Evolutionary conservation across 2,113 vertebrate genomes (phyloP).

Genomic region (Origma solitaria): DNA sequence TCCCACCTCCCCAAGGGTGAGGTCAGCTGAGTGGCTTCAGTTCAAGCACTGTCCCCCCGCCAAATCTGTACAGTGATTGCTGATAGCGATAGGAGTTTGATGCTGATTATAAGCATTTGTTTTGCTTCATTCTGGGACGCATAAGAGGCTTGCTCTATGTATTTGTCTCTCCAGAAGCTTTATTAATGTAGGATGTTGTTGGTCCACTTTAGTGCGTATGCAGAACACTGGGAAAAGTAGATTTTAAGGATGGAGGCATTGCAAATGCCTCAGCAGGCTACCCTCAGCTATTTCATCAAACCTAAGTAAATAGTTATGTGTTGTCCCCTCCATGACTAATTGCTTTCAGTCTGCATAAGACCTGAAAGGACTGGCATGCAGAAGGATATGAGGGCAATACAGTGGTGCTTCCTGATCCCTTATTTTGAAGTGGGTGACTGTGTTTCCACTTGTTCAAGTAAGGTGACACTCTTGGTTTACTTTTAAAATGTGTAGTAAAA

Average conservation of each 20-base stretch:
- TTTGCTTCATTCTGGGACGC: not conserved
- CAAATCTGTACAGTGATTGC: not conserved
- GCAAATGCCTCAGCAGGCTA: not conserved
- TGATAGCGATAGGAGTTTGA: not conserved
- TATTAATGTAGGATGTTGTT: not conserved
- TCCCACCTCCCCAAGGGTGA: not conserved
- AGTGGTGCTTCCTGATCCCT: not conserved
- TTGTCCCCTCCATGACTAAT: not conserved
- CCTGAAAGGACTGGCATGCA: not conserved
- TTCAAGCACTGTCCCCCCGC: fast-evolving
- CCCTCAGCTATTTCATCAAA: not conserved
- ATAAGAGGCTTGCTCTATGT: not conserved
- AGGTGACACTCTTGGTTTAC: not conserved
- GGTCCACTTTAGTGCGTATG: not conserved
- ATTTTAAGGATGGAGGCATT: not conserved
- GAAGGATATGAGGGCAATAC: not conserved
- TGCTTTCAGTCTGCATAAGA: not conserved
- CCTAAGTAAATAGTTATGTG: not conserved
- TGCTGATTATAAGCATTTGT: not conserved
- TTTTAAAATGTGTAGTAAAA: not conserved
- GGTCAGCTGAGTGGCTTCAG: not conserved
- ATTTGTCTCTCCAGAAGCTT: not conserved
- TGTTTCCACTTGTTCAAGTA: not conserved
- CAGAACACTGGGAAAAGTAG: not conserved
- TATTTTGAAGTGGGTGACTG: not conserved